Base-by-base conservation (phyloP, 2,797 vertebrate species). In the Tauraco hartlaubi region DNA sequence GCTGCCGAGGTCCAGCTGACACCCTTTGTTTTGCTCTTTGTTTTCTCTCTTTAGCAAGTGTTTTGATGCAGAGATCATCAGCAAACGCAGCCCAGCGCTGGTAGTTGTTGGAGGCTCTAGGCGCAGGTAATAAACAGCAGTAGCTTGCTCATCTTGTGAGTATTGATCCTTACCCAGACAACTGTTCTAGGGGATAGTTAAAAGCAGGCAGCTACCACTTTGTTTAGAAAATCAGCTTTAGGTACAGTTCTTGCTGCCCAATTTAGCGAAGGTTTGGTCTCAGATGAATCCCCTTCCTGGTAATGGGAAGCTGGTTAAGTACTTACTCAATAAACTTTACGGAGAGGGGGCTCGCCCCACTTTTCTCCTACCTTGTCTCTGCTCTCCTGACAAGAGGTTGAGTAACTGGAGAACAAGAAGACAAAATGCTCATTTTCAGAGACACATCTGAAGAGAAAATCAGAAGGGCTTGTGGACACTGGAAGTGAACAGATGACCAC, bases 141-240 rank as follows among this genome's bases (percentile, higher is more conserved):
- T 44, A 59, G 39, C 56, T 89, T 61, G 23, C 46, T 78, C 61
- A 64, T 73, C 63, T 84, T 62, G 3, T 74, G 49, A 84, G 62
- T 56, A 66, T 75, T 71, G 44, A 93, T 81, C 39, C 39, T 80
- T 48, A 62, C 9, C 58, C 85, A 55, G 69, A 41, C n/a, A 75
- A 12, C 9, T 86, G 66, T 93, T 72, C 69, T 33, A 8, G 54
- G 68, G 29, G 19, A 26, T 25, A 67, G 33, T 73, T 85, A 84
- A 69, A 88, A 89, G 74, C 39, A 84, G 37, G 31, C n/a, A 51
- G 55, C 22, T 75, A 67, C n/a, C 56, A 48, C n/a, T 83, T 87
- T 12, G 49, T 68, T 90, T n/a, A 84, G 72, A 77, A 77, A 81
- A 92, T 81, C 35, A 78, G 28, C 25, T 81, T 64, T 44, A 69